phyloP scores from a whole-genome alignment of 2,797 vertebrate genomes.

The Scleropages formosus region DNA sequence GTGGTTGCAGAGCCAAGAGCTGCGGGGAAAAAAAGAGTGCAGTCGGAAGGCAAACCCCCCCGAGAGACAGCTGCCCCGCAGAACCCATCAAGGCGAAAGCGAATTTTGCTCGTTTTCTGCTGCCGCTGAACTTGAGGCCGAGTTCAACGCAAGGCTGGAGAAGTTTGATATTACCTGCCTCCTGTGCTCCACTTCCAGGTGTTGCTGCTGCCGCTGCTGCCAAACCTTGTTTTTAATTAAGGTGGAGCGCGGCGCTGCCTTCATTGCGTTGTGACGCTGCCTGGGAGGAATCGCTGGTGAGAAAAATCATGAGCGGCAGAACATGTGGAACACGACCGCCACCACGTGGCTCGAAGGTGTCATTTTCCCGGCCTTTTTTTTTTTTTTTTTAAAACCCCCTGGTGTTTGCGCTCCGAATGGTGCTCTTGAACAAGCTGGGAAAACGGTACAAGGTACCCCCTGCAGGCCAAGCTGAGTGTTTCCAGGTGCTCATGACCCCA shows the following conservation, averaged over 20 bases:
- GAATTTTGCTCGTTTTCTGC: background rate
- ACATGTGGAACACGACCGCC: conserved; percentile 22
- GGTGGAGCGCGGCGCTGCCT: background rate
- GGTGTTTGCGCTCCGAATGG: background rate
- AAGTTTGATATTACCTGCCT: conserved; percentile 14
- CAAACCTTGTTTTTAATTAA: background rate
- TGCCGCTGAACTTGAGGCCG: conserved; percentile 10
- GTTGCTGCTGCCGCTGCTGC: background rate
- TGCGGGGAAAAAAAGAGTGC: background rate
- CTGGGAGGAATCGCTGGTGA: background rate
- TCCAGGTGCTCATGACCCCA: background rate
- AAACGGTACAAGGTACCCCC: too few species aligned
- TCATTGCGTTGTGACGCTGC: background rate
- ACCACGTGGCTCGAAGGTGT: conserved; percentile 28
- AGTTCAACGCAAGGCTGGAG: background rate
- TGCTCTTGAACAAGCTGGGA: too few species aligned
- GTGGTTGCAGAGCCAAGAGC: conserved; percentile 2
- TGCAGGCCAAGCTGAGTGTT: background rate
- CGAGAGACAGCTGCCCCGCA: conserved; percentile 3
- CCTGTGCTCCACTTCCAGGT: background rate
- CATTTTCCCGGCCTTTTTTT: background rate
- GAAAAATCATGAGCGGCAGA: conserved; percentile 18
- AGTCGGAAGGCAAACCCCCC: background rate
- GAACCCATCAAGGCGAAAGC: conserved; percentile 17
- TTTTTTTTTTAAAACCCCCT: background rate